A percentile compares a stretch with the other conserved stretches of the same genome.
phyloP scores from a whole-genome alignment of 2,888 invertebrate genomes.

The Trichogramma dendrolimi region DNA sequence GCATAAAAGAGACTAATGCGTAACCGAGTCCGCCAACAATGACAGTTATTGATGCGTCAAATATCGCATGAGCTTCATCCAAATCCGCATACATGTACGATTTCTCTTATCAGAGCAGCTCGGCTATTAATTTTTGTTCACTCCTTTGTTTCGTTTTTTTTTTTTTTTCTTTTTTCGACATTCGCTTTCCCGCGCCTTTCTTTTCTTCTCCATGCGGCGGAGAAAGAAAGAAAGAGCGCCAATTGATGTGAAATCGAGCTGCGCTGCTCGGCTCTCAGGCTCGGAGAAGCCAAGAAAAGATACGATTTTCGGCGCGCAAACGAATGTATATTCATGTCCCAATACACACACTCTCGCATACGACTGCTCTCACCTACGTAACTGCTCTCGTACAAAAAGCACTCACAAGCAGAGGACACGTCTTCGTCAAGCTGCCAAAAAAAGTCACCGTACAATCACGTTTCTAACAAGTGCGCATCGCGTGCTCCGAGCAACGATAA shows the following conservation, averaged over 20 bases:
- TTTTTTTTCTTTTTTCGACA: no score
- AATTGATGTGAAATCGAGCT: not conserved
- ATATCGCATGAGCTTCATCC: no score
- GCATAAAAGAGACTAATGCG: no score
- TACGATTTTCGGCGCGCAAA: slow-evolving; percentile 13
- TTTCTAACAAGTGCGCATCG: slow-evolving; percentile 5
- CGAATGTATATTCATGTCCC: no score
- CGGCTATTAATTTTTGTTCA: no score
- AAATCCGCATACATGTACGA: no score
- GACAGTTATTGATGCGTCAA: no score
- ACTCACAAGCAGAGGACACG: slow-evolving; percentile 11
- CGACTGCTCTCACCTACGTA: not conserved
- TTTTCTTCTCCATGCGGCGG: not conserved
- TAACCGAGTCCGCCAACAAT: no score
- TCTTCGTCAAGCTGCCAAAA: slow-evolving; percentile 12
- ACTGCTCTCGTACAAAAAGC: not conserved
- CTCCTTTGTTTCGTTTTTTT: no score
- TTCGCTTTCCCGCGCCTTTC: no score
- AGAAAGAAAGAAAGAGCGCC: slow-evolving; percentile 22
- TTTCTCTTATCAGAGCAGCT: no score
- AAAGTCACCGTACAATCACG: slow-evolving; percentile 4
- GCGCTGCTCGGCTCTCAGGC: no score
- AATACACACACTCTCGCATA: not conserved
- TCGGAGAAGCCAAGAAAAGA: slow-evolving; percentile 14
- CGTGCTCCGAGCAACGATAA: not conserved